Evolutionary conservation across 2,888 invertebrate species (phyloP), one percentile per base, ranked within the genome.

Genomic region (Cephus pygmeus): DNA sequence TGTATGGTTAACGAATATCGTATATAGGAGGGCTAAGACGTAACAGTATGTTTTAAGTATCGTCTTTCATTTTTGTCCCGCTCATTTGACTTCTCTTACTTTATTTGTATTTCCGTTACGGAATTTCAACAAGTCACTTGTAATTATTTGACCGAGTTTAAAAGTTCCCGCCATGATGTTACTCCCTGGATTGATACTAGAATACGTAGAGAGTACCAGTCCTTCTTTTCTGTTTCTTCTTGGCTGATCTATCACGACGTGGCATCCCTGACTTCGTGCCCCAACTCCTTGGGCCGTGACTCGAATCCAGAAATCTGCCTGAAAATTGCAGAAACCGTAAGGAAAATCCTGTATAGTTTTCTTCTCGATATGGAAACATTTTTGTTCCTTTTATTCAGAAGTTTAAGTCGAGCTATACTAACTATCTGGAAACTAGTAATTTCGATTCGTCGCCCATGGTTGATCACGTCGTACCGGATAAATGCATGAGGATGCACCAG

Each of bases 161-260:
- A 56, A 23, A 23, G 23, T 56, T 56, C 56, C 56, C 56, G 9
- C 23, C 23, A 23, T 1, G 56, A 56, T 56, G 23, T 56, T 40
- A 40, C 40, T 15, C 15, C 23, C 2, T 56, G 56, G 2, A 56
- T 56, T 56, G 56, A 56, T 56, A 9, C 56, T 23, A 23, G 56
- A 56, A 56, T 56, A 56, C 56, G 56, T 56, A 56, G 56, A 6
- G 9, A 56, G 56, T 23, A 23, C 56, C 23, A 56, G 9, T 15
- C 23, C 23, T 56, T 56, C 6, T 56, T 77, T 79, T 78, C 78
- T 31, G 76, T 78, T 75, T 80, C 81, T 82, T 81, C 80, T 79
- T 23, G 68, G 74, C 75, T 85, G 83, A 85, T 87, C 82, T 81
- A 84, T 87, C 86, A 86, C 75, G 73, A 71, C 71, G 75, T 73